Base-by-base conservation (phyloP, 2,888 invertebrate species). In the Mythimna ferrago region DNA sequence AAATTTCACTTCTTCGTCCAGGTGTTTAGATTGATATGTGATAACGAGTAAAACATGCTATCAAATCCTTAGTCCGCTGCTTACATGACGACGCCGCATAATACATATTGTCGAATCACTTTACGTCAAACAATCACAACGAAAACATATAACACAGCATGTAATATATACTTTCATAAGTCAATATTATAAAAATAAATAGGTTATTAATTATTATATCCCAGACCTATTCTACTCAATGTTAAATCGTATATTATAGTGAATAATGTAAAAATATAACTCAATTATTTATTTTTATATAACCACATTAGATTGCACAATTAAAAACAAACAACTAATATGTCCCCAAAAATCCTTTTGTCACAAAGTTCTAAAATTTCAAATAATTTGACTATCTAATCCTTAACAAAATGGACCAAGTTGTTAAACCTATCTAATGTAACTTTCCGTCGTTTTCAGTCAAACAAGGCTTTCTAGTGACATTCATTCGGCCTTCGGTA, bases 361-460 rank as follows among this genome's bases (percentile, higher is more conserved):
- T 72, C 72, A 73, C 74, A 54, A 86, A 81, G 72, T 72, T 56
- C 60, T 76, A 76, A 82, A 82, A 84, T 81, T 87, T 80, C 76
- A 89, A 90, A 89, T 88, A 90, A 91, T 91, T 92, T 86, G 74
- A 86, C 92, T 92, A 92, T 88, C 89, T 91, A 92, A 90, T 68
- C 85, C 78, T 82, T 88, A 88, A 90, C 82, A 86, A 87, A 89
- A 87, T 86, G 85, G 86, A 88, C 85, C 78, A 85, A 89, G 79
- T 87, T 83, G 75, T 84, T 88, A 88, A 88, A 83, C 81, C 87
- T 89, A 90, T 86, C 90, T 90, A 91, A 88, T 81, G 73, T 54
- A 71, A 78, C 72, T 64, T 73, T 80, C 66, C 58, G 62, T 71
- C n/a, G 26, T 72, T 80, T 82, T 86, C 86, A 85, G 86, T 84